Evolutionary conservation across 2,113 vertebrate species (phyloP).

Genomic region (Oreocharis arfaki): DNA sequence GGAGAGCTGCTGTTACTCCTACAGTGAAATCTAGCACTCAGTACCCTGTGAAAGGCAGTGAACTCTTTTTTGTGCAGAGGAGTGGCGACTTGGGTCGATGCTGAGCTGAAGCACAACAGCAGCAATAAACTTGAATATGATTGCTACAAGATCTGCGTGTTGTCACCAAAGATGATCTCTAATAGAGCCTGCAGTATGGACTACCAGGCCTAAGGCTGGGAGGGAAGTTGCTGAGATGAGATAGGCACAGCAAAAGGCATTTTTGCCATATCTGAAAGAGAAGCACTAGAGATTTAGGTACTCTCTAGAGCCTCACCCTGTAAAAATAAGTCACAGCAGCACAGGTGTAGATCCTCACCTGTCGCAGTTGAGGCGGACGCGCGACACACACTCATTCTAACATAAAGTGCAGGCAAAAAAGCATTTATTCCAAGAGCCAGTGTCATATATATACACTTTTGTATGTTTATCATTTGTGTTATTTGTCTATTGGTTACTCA

Average conservation of each 20-base stretch:
- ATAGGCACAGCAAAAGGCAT: not conserved
- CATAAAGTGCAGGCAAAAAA: too few relatives aligned
- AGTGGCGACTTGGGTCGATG: not conserved
- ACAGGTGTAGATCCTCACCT: not conserved
- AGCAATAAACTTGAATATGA: not conserved
- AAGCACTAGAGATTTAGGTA: not conserved
- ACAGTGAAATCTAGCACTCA: not conserved
- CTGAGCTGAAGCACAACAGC: not conserved
- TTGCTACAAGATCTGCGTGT: not conserved
- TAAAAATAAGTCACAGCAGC: not conserved
- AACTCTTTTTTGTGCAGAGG: not conserved
- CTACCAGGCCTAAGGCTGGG: not conserved
- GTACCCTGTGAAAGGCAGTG: not conserved
- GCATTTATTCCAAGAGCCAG: too few relatives aligned
- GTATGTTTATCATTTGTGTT: too few relatives aligned
- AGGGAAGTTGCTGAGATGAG: not conserved
- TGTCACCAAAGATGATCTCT: not conserved
- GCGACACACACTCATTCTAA: too few relatives aligned
- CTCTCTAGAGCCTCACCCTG: not conserved
- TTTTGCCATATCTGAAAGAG: not conserved
- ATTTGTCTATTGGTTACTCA: too few relatives aligned
- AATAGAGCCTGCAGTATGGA: too few relatives aligned
- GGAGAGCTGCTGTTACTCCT: not conserved
- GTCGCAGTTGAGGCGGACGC: too few relatives aligned
- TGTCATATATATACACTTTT: too few relatives aligned